Evolutionary conservation across 2,888 invertebrate genomes (phyloP), one percentile per base, ranked within the genome.

Genomic region (Gymnosoma rotundatum): DNA sequence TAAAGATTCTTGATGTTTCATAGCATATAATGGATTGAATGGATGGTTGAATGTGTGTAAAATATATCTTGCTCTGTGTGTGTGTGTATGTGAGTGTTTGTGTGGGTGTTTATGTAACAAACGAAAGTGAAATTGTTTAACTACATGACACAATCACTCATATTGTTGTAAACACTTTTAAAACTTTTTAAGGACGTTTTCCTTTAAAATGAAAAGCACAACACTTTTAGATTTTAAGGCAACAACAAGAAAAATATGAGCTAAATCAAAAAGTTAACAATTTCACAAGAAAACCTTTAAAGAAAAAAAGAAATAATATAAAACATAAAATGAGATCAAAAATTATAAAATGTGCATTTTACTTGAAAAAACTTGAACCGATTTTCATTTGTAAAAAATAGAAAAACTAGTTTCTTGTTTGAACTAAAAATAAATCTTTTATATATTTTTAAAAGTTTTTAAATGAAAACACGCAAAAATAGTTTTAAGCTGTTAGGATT

Each of bases 91-190:
- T 42, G 32, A 52, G 32, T 32, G 32, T 50, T 50, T 42, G 32
- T 61, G 32, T 32, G 32, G 32, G 8, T 32, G 32, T 8, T 32
- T 32, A 32, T 32, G 32, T 52, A 18, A 58, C 52, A 32, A 32
- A 50, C 3, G 32, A 79, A 67, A 78, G 60, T 78, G 12, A 66
- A 73, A 72, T 60, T 66, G 36, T 58, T 64, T 72, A 72, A 72
- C 58, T 58, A 52, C 50, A 50, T 66, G 72, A 73, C 79, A 79
- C 58, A 79, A 66, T 79, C 73, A 66, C n/a, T 79, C 58, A 66
- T 60, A 73, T 72, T 70, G 50, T 79, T 72, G 20, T 56, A 45
- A 69, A 70, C 52, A 66, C 60, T 60, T 79, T 60, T 36, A 4
- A 60, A 79, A 61, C 52, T 60, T 73, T 79, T 60, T 66, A 60